These are phyloP conservation scores for Sebastes steindachneri DNA, from an alignment of 2,797 vertebrate genomes.

Conservation along the genomic window DNA sequence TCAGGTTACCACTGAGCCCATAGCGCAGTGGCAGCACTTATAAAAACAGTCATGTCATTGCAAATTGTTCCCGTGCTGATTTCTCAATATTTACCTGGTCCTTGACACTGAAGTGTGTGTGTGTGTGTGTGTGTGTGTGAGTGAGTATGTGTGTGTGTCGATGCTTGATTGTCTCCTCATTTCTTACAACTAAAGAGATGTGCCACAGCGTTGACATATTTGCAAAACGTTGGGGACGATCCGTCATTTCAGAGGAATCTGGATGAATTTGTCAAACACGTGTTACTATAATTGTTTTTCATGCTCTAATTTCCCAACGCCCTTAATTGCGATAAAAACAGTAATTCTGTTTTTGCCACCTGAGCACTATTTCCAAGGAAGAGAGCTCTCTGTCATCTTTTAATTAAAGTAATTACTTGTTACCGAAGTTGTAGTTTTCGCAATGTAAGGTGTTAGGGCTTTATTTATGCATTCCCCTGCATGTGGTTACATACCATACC, in stretches of 20 bases:
- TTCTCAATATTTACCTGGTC: constrained; percentile 43
- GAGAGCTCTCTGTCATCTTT: constrained; percentile 2
- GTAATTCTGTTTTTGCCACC: constrained; percentile 10
- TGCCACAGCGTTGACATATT: constrained; percentile 5
- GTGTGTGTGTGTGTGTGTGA: too few species aligned
- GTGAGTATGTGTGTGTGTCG: not conserved
- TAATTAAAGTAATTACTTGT: constrained; percentile 5
- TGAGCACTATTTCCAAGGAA: not conserved
- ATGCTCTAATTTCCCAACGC: constrained; percentile 6
- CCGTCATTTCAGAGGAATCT: not conserved
- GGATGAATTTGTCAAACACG: not conserved
- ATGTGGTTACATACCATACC: constrained; percentile 3
- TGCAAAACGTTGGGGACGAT: not conserved
- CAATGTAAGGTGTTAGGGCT: not conserved
- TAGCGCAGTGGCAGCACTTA: constrained; percentile 31
- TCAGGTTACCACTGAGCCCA: constrained; percentile 47
- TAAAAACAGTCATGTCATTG: constrained; percentile 51
- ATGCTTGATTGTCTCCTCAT: constrained; percentile 9
- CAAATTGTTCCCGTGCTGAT: constrained; percentile 57
- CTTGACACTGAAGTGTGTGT: not conserved
- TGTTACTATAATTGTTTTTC: constrained; percentile 11
- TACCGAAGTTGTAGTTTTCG: not conserved
- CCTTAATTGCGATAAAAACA: not conserved
- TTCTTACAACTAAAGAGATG: constrained; percentile 33
- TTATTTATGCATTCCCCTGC: constrained; percentile 20